A percentile compares a stretch with the other conserved stretches of the same genome.
Conservation (phyloP, 35 echinoderm and acorn worm genomes). For the Ptychodera flava region DNA sequence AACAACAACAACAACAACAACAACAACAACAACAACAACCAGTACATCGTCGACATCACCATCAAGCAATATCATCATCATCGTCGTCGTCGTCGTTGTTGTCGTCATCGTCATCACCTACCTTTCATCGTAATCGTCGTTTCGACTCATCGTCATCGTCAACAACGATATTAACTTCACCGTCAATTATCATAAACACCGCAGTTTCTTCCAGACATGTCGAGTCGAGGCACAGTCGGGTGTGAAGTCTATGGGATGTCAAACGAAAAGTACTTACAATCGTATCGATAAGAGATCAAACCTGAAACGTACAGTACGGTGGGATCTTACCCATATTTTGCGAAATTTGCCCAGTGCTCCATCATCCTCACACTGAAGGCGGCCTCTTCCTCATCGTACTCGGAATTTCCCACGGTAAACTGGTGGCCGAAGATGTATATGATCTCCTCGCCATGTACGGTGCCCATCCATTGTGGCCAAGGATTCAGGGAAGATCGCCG, state of each 20-base stretch:
- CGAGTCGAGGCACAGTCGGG: too few relatives aligned
- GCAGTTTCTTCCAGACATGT: constrained; percentile 4
- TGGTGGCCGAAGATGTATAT: background rate
- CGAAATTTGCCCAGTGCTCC: constrained; percentile 13
- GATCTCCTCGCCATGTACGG: constrained; percentile 24
- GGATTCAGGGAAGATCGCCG: background rate
- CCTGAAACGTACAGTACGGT: too few relatives aligned
- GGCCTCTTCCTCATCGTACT: constrained; percentile 7
- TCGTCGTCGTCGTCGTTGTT: constrained; percentile 13
- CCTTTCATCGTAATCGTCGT: too few relatives aligned
- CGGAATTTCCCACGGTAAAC: background rate
- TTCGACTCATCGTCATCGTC: constrained; percentile 29
- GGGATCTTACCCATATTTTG: constrained; percentile 23
- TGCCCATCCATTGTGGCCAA: constrained; percentile 22
- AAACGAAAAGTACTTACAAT: too few relatives aligned
- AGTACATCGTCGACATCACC: constrained; percentile 29
- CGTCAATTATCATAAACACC: constrained; percentile 9
- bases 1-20: background rate
- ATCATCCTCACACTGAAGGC: background rate
- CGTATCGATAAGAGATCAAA: too few relatives aligned
- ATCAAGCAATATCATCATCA: constrained; percentile 13
- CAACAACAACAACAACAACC: constrained; percentile 26
- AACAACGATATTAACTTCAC: constrained; percentile 25
- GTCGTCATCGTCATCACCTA: too few relatives aligned
- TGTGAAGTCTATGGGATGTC: too few relatives aligned